A percentile compares a stretch with the other conserved stretches of the same genome.
Evolutionary conservation across 2,113 vertebrate species (phyloP).

Genomic region (Myotis brandtii): DNA sequence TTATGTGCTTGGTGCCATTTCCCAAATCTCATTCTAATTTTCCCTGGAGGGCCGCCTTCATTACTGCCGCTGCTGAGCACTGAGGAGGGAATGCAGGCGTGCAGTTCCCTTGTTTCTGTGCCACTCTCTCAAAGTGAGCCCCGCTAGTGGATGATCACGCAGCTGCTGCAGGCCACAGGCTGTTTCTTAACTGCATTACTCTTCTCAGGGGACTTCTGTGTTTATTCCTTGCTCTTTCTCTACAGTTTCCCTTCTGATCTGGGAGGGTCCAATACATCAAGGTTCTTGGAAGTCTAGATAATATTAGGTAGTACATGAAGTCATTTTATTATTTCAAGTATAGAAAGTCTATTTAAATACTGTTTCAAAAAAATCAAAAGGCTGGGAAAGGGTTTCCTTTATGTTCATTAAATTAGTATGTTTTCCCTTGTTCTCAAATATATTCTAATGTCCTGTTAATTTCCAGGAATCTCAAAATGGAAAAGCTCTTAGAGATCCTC

Average conservation of each 20-base stretch:
- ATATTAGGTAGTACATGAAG: conserved; percentile 10
- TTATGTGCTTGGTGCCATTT: conserved; percentile 70
- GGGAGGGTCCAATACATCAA: conserved; percentile 4
- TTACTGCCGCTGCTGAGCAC: conserved; percentile 56
- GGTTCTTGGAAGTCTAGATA: conserved; percentile 50
- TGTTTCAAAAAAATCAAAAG: not conserved
- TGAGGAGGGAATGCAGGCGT: conserved; percentile 42
- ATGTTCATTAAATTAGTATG: not conserved
- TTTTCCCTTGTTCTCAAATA: not conserved
- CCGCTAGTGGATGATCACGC: conserved; percentile 51
- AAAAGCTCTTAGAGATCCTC: not conserved
- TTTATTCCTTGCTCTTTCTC: conserved; percentile 64
- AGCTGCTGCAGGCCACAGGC: conserved; percentile 72
- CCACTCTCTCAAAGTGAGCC: conserved; percentile 42
- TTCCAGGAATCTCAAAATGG: conserved; percentile 8
- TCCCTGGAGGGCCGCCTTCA: conserved; percentile 74
- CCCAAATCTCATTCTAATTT: conserved; percentile 77
- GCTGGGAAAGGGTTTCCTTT: not conserved
- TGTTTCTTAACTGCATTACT: conserved; percentile 69
- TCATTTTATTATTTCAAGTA: conserved; percentile 32
- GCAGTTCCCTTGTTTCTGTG: conserved; percentile 36
- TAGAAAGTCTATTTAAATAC: conserved; percentile 43
- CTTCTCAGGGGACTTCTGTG: conserved; percentile 72
- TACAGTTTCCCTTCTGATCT: conserved; percentile 60
- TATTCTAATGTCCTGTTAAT: not conserved